Evolutionary conservation across 2,888 invertebrate genomes (phyloP), one percentile per base, ranked within the genome.

Genomic region (Hirtodrosophila confusa): DNA sequence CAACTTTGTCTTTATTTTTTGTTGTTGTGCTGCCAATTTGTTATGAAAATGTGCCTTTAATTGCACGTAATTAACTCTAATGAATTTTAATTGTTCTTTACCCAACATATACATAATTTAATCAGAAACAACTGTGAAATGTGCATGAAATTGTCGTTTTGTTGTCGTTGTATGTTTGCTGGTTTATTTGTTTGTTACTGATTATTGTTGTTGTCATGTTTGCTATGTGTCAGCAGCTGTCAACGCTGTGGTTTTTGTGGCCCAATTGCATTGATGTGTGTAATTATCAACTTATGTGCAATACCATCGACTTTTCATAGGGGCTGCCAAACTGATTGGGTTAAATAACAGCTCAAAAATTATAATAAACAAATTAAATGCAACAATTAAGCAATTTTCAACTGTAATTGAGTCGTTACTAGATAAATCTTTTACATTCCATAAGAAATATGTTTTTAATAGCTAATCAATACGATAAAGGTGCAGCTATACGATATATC

Each of bases 31-130:
- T 65, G 62, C 54, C 67, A 87, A 87, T 85, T 85, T 75, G 83
- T 68, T 69, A 77, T 82, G 69, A 77, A 85, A 85, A 87, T 87
- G 64, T 77, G 71, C 67, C 64, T 73, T 85, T 82, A 87, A 85
- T 85, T 85, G 69, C 54, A 69, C 40, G 65, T 79, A 84, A 87
- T 84, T 79, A 85, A 73, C 56, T 78, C 79, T 71, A 80, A 84
- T 80, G 78, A 78, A 78, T 85, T 71, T 77, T 53, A 85, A 83
- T 84, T 86, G 76, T 75, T 24, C 56, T 49, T 61, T 29, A 33
- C 39, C 41, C 55, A 35, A 62, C 58, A 57, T 41, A 63, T 75
- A 65, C 60, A 65, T 61, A 63, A 74, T 86, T 86, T 61, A 79
- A 79, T 73, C 60, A 83, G 66, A 71, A 55, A 49, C 56, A 69